Conservation (phyloP, 2,888 invertebrate species). For the Thymelicus lineola region DNA sequence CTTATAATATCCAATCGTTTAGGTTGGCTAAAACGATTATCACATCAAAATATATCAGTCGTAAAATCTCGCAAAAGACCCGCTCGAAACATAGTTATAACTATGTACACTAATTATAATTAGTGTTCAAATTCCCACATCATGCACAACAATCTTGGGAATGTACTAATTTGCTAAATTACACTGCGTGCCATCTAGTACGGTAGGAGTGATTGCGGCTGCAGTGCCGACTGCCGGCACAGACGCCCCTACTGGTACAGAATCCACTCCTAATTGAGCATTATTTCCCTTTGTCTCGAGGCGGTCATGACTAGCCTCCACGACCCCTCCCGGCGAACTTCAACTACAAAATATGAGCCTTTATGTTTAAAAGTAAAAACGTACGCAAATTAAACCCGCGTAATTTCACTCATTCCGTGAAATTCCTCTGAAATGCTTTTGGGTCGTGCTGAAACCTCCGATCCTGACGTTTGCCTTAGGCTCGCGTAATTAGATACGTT, state of each 20-base stretch:
- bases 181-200: slow-evolving; percentile 30
- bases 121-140: slow-evolving; percentile 14
- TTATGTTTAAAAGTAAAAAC: slow-evolving; percentile 18
- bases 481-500: slow-evolving; percentile 40
- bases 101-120: too few species aligned
- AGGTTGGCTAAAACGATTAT: too few species aligned
- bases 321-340: slow-evolving; percentile 47
- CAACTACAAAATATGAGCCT: slow-evolving; percentile 32
- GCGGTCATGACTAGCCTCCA: slow-evolving; percentile 65
- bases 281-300: slow-evolving; percentile 58
- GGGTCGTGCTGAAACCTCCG: slow-evolving; percentile 28
- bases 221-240: slow-evolving; percentile 4
- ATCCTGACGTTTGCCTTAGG: slow-evolving; percentile 13
- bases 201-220: slow-evolving; percentile 24
- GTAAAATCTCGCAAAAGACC: too few species aligned
- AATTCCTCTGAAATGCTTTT: slow-evolving; percentile 19
- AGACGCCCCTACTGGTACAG: slow-evolving; percentile 19
- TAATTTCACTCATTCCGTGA: slow-evolving; percentile 33
- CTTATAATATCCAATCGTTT: too few species aligned
- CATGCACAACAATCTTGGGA: slow-evolving; percentile 22
- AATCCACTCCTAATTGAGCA: slow-evolving; percentile 55
- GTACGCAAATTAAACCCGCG: slow-evolving; percentile 17
- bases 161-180: slow-evolving; percentile 37
- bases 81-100: too few species aligned
- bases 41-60: too few species aligned